Base-by-base conservation (phyloP, 2,888 invertebrate genomes). In the Andrena bucephala region DNA sequence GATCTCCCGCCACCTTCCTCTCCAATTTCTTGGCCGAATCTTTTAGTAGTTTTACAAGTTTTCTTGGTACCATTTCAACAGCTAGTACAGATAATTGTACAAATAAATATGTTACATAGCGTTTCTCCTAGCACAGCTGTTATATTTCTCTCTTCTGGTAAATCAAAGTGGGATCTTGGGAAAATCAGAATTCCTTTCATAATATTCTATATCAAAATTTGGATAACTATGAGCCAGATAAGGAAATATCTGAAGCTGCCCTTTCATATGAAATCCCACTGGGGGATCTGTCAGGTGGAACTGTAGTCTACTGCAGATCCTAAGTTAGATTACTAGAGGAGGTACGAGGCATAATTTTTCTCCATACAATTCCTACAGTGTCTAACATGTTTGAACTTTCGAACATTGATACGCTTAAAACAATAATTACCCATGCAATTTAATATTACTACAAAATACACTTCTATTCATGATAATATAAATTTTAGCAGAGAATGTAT, bases 271-370 rank as follows among this genome's bases (percentile, higher is more conserved):
- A 60, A 59, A 59, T 54, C 59, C 7, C 4, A 52, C 6, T n/a
- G 0, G 13, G 8, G 29, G 50, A 50, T n/a, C 27, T 62, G 36
- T 42, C 5, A 2, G 29, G n/a, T 29, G 33, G n/a, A 62, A 69
- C 60, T 70, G 48, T 48, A 59, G 50, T 62, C 48, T 70, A 62
- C 42, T 60, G 48, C 42, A 42, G 57, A 59, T 29, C 42, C 36
- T 60, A 70, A 48, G 48, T 29, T 50, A 48, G 71, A 62, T 48
- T 62, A 33, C 60, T 50, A 71, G 48, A 50, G 48, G 31, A 20
- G 24, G 31, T 31, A 31, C 31, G 4, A 13, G 42, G 31, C 31
- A 31, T 60, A 70, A 59, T 36, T 59, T 27, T 50, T 50, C 42
- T 70, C 29, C 29, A 36, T 70, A n/a, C n/a, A 29, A 48, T 48